Conservation (phyloP, 2,888 invertebrate genomes). For the Drosophila ustulata region DNA sequence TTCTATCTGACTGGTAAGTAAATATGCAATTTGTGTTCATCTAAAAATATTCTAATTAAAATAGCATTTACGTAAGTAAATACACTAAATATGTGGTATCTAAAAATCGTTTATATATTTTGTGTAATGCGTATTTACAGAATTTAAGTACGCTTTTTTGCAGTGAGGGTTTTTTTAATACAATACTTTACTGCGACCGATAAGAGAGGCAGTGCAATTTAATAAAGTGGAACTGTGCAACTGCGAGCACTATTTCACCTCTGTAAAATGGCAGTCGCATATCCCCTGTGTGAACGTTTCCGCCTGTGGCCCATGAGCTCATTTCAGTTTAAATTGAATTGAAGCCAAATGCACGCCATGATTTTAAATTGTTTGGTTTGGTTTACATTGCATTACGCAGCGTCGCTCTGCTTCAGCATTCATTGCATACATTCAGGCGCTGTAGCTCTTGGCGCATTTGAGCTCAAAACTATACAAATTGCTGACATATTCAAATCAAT, state of each 20-base stretch:
- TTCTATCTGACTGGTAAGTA: no score
- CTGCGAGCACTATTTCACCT: slow-evolving; percentile 23
- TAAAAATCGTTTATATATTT: no score
- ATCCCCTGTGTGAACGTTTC: not conserved
- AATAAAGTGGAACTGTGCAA: slow-evolving; percentile 42
- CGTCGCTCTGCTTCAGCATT: slow-evolving; percentile 33
- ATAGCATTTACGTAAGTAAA: no score
- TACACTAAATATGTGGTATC: no score
- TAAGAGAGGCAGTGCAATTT: slow-evolving; percentile 42
- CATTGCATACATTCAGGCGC: slow-evolving; percentile 40
- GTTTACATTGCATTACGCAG: slow-evolving; percentile 79
- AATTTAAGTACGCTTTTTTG: not conserved
- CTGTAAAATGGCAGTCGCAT: slow-evolving; percentile 17
- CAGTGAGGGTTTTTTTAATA: slow-evolving; percentile 8
- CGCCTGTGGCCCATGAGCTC: slow-evolving; percentile 54
- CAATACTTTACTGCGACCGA: slow-evolving; percentile 18
- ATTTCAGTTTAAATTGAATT: slow-evolving; percentile 78
- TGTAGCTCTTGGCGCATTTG: slow-evolving; percentile 47
- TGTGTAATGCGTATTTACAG: not conserved
- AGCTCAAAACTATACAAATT: slow-evolving; percentile 80
- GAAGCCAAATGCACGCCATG: slow-evolving; percentile 79
- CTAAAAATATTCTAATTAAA: no score
- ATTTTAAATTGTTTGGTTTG: slow-evolving; percentile 81
- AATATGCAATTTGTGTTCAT: no score
- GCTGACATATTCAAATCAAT: slow-evolving; percentile 82